phyloP scores from a whole-genome alignment of 1,140 invertebrate genomes.

The Drosophila simulans region DNA sequence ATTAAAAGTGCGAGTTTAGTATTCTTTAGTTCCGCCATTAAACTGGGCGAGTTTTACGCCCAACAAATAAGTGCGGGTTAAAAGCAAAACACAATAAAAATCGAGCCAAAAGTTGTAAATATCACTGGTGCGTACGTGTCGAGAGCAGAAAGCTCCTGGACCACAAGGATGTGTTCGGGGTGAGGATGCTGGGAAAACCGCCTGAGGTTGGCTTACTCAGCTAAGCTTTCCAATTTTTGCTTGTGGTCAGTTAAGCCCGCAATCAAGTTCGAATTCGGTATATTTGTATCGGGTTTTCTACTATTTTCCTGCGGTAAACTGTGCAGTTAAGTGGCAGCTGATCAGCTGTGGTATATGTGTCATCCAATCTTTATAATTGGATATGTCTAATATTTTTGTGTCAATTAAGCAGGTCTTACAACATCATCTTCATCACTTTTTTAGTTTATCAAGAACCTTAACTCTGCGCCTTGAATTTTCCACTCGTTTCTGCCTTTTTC shows the following conservation, averaged over 20 bases:
- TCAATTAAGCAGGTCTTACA: no score
- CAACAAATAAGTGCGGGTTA: neutral
- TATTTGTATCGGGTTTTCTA: neutral
- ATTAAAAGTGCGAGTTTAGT: conserved; percentile 11
- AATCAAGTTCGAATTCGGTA: conserved; percentile 2
- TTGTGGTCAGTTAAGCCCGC: neutral
- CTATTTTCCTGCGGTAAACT: neutral
- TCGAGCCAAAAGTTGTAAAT: conserved; percentile 35
- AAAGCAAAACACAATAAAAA: conserved; percentile 38
- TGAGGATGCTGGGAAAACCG: neutral
- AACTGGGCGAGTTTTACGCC: neutral
- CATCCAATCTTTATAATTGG: no score
- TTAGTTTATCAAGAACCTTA: neutral
- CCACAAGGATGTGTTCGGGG: conserved; percentile 14
- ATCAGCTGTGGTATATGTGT: no score
- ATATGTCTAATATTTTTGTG: no score
- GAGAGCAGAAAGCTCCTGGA: neutral
- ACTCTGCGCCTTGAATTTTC: neutral
- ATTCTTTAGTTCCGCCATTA: neutral
- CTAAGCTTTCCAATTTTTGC: conserved; percentile 37
- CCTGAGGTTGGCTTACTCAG: conserved; percentile 9
- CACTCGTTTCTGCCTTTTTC: neutral
- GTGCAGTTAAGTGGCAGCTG: neutral
- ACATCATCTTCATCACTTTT: neutral
- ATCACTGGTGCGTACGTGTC: conserved; percentile 23